A percentile compares a stretch with the other conserved stretches of the same genome.
Conservation (phyloP, 2,888 invertebrate species). For the Glyphotaelius pellucidus region DNA sequence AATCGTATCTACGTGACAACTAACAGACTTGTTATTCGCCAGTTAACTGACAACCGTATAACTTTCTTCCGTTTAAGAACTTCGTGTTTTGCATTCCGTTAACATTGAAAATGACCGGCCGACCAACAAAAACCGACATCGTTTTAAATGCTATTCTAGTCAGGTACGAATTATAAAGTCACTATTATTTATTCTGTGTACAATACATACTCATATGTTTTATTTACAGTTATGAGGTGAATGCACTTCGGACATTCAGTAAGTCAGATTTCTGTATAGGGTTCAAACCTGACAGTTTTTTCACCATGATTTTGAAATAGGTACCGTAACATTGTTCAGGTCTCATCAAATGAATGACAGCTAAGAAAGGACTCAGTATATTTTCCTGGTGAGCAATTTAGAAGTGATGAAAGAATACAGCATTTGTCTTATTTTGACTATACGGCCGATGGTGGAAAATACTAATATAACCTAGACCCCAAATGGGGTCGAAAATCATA, state of each 20-base stretch:
- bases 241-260: not conserved
- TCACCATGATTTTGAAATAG: not conserved
- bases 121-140: not conserved
- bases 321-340: not conserved
- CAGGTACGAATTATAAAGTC: slow-evolving; percentile 16
- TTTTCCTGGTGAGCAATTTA: too few relatives aligned
- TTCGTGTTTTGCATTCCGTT: slow-evolving; percentile 19
- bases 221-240: slow-evolving; percentile 22
- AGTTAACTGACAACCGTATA: not conserved
- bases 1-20: not conserved
- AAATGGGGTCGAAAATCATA: too few relatives aligned
- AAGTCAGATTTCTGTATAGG: not conserved
- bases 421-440: too few relatives aligned
- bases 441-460: too few relatives aligned
- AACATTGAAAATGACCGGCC: slow-evolving; percentile 15
- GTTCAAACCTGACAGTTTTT: not conserved
- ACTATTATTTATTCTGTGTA: not conserved
- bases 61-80: slow-evolving; percentile 29
- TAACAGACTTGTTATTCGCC: not conserved
- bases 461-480: too few relatives aligned
- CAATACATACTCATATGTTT: not conserved
- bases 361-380: too few relatives aligned
- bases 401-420: too few relatives aligned
- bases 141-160: not conserved
- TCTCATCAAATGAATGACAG: not conserved